Percentiles rank a stretch among this genome's conserved stretches.
Conservation (phyloP, 2,113 vertebrate species). For the Rana temporaria region DNA sequence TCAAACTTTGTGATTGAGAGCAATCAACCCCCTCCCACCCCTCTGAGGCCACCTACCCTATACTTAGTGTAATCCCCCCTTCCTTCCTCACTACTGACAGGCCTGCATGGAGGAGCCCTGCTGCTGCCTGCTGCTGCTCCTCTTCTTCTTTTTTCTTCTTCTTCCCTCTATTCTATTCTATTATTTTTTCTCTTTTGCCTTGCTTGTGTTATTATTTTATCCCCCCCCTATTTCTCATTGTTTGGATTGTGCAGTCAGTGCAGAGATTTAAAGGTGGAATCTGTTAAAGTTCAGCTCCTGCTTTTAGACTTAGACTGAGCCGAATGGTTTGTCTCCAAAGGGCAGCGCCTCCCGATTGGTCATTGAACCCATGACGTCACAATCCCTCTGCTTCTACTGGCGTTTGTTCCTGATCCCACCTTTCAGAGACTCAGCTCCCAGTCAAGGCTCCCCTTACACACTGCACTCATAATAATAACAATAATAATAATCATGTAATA, state of each 20-base stretch:
- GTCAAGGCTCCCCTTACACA: conserved; percentile 23
- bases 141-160: conserved; percentile 70
- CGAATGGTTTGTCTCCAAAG: conserved; percentile 98
- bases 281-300: conserved; percentile 92
- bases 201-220: conserved; percentile 46
- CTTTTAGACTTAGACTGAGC: conserved; percentile 92
- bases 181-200: conserved; percentile 53
- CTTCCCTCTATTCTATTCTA: neutral
- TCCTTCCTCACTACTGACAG: conserved; percentile 62
- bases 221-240: conserved; percentile 78
- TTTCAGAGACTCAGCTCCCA: conserved; percentile 51
- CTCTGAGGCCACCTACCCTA: conserved; percentile 56
- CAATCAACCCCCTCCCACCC: conserved; percentile 73
- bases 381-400: conserved; percentile 81
- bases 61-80: conserved; percentile 63
- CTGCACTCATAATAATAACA: neutral
- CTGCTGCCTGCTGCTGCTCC: conserved; percentile 59
- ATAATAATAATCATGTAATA: neutral
- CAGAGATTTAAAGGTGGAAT: conserved; percentile 90
- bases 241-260: conserved; percentile 83
- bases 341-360: conserved; percentile 96
- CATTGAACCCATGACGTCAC: conserved; percentile 90
- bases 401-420: conserved; percentile 86
- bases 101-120: conserved; percentile 57
- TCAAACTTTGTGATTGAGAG: conserved; percentile 93